phyloP scores from a whole-genome alignment of 2,888 invertebrate genomes.

The Rotaria sp. region DNA sequence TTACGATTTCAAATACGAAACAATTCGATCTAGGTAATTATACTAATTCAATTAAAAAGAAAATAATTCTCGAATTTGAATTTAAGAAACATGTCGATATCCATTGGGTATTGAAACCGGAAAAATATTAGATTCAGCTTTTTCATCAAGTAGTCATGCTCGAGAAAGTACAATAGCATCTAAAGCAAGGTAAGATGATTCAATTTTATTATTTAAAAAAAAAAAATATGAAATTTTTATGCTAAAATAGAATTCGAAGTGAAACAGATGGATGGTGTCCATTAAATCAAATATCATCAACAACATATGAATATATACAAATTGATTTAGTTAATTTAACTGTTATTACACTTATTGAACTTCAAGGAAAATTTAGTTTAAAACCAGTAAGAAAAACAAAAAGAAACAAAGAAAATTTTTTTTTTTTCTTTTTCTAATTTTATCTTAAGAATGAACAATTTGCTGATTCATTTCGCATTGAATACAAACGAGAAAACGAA shows the following conservation, averaged over 20 bases:
- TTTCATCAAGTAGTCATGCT: slow-evolving; percentile 68
- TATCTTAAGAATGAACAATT: slow-evolving; percentile 51
- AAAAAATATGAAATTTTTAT: too few relatives aligned
- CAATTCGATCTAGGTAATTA: neutral
- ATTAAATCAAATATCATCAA: slow-evolving; percentile 65
- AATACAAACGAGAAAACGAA: slow-evolving; percentile 60
- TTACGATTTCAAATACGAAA: neutral
- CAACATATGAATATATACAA: slow-evolving; percentile 70
- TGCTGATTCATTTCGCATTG: slow-evolving; percentile 73
- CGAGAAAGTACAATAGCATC: neutral
- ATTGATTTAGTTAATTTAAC: slow-evolving; percentile 70
- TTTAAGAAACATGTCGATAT: slow-evolving; percentile 61
- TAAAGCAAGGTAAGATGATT: slow-evolving; percentile 61
- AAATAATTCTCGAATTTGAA: neutral
- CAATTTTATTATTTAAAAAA: neutral
- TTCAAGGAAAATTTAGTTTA: slow-evolving; percentile 84
- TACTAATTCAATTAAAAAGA: neutral
- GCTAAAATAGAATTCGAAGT: slow-evolving; percentile 66
- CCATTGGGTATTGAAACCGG: slow-evolving; percentile 79
- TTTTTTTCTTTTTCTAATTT: neutral
- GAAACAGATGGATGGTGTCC: slow-evolving; percentile 86
- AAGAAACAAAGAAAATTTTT: too few relatives aligned
- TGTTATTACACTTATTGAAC: slow-evolving; percentile 75
- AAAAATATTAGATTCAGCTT: slow-evolving; percentile 70
- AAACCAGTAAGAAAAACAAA: slow-evolving; percentile 59